Base-by-base conservation (phyloP, 37 sponge, comb jelly and placozoan species). In the Bolinopsis microptera region DNA sequence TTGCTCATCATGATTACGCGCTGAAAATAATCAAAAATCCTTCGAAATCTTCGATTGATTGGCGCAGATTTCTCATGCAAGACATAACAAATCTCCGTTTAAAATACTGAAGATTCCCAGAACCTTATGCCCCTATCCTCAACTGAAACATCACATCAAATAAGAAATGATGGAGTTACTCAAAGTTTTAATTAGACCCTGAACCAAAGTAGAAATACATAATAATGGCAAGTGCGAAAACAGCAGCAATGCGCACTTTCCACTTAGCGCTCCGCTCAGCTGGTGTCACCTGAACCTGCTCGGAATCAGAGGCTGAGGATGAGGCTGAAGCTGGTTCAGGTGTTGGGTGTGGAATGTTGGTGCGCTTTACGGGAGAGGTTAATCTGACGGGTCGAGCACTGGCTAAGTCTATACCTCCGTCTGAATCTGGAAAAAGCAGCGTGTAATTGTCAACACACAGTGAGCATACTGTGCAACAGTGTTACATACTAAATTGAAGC, bases 171-270 rank as follows among this genome's bases (percentile, higher is more conserved):
- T n/a, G n/a, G n/a, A n/a, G n/a, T n/a, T n/a, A n/a, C n/a, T n/a
- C n/a, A 72, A 72, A 23, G 3, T 72, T 30, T 21, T 72, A 72
- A 72, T 72, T 72, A 21, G 31, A 21, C 18, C 31, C 31, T 72
- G 31, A 72, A 72, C 26, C 31, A 72, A 72, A 30, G 90, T 86
- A 86, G 26, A 86, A 28, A 41, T 86, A 86, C 27, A 39, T 39
- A 26, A 41, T 41, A 25, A 86, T 86, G 40, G 90, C 32, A 21
- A 41, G 41, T 8, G 90, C 90, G 2, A 86, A 48, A 13, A 86
- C n/a, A 13, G 61, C 41, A 23, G 90, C 90, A 40, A 86, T 26
- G 1, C 90, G 90, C 26, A 86, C 90, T 41, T 86, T 86, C 90
- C 90, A 86, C 26, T 41, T 86, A 34, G 80, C 80, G 18, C 5